These are phyloP conservation scores for Hyles lineata DNA, from an alignment of 2,888 invertebrate species.

Conservation along the genomic window DNA sequence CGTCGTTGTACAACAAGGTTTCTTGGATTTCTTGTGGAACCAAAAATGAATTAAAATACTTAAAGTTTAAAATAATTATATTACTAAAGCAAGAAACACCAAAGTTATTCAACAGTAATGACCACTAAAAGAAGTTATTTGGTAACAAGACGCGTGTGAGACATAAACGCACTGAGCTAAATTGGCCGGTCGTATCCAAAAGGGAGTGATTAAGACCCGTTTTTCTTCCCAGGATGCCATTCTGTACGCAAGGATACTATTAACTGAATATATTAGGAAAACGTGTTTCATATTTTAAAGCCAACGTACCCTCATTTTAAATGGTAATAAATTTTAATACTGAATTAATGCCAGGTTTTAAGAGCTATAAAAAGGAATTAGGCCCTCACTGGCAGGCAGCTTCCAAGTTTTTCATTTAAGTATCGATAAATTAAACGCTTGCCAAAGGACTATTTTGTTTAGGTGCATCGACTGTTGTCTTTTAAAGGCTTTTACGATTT, in stretches of 20 bases:
- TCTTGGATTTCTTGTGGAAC: too few relatives aligned
- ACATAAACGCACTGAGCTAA: background rate
- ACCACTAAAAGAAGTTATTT: background rate
- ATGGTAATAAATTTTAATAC: constrained; percentile 31
- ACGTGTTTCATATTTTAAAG: constrained; percentile 53
- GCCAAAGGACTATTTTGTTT: background rate
- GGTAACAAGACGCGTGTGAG: background rate
- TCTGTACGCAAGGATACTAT: constrained; percentile 53
- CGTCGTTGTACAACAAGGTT: too few relatives aligned
- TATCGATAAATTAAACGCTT: constrained; percentile 18
- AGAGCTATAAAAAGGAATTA: constrained; percentile 20
- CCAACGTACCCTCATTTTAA: constrained; percentile 19
- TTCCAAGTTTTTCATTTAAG: constrained; percentile 17
- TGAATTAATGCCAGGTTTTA: constrained; percentile 27
- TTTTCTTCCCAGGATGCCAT: background rate
- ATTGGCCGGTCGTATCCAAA: background rate
- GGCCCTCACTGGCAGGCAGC: background rate
- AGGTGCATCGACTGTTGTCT: background rate
- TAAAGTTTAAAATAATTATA: background rate
- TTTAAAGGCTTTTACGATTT: background rate
- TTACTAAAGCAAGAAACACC: background rate
- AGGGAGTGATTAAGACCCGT: background rate
- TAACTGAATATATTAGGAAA: constrained; percentile 63
- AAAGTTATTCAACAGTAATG: background rate
- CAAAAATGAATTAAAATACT: too few relatives aligned